Evolutionary conservation across 2,113 vertebrate genomes (phyloP).

Genomic region (Indri indri): DNA sequence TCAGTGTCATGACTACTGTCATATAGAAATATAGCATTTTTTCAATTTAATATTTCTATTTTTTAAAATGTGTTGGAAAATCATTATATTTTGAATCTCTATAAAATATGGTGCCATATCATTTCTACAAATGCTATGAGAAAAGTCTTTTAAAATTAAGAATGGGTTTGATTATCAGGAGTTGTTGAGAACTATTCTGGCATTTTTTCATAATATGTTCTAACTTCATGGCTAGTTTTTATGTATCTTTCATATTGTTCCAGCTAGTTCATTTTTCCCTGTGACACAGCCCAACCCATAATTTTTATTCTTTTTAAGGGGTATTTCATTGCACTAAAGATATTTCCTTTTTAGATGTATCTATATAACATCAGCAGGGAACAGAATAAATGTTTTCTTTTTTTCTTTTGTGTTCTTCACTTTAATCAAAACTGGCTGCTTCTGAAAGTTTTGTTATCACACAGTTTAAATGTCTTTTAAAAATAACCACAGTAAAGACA

Average conservation of each 20-base stretch:
- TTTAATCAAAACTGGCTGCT: slow-evolving; percentile 16
- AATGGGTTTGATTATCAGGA: background rate
- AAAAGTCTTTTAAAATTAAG: background rate
- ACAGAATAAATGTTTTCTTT: background rate
- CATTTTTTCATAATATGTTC: no score
- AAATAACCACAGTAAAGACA: background rate
- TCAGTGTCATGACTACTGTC: background rate
- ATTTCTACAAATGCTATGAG: background rate
- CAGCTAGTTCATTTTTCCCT: background rate
- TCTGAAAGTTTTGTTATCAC: background rate
- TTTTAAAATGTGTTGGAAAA: background rate
- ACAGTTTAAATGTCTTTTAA: slow-evolving; percentile 14
- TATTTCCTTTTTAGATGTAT: background rate
- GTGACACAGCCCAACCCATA: background rate
- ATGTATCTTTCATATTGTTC: background rate
- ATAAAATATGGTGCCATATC: background rate
- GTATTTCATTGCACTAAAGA: background rate
- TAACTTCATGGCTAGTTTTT: background rate
- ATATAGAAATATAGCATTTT: background rate
- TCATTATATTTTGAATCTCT: background rate
- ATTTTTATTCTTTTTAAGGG: background rate
- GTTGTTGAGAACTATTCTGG: rapidly evolving
- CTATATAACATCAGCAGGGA: background rate
- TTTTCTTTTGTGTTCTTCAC: background rate
- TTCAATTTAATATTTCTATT: background rate